A percentile compares a stretch with the other conserved stretches of the same genome.
phyloP scores from a whole-genome alignment of 2,888 invertebrate species.

The Eumacrocentrus americanus region DNA sequence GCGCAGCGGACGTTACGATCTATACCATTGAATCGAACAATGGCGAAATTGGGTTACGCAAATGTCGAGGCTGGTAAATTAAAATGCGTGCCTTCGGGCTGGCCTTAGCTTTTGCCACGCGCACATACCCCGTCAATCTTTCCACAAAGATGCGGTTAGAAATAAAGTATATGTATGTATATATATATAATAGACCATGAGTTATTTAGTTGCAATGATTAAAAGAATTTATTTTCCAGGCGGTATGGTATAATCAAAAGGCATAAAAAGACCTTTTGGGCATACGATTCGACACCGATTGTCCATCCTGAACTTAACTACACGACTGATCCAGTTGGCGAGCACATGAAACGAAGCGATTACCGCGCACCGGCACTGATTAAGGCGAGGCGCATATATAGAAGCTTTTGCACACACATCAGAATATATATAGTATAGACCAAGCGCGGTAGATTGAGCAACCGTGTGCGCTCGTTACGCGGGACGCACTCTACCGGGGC shows the following conservation, averaged over 20 bases:
- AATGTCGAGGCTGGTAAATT: conserved; percentile 59
- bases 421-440: background rate
- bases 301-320: background rate
- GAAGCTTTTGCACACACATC: conserved; percentile 6
- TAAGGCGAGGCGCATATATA: conserved; percentile 41
- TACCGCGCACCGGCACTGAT: conserved; percentile 39
- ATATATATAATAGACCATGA: too few relatives aligned
- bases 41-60: conserved; percentile 60
- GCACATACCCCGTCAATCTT: background rate
- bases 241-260: background rate
- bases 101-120: conserved; percentile 28
- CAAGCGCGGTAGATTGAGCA: conserved; percentile 31
- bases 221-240: too few relatives aligned
- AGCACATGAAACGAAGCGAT: conserved; percentile 19
- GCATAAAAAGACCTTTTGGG: background rate
- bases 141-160: background rate
- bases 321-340: background rate
- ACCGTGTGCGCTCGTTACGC: conserved; percentile 39
- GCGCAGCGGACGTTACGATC: conserved; percentile 55
- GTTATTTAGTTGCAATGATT: too few relatives aligned
- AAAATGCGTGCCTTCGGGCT: conserved; percentile 50
- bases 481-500: conserved; percentile 47
- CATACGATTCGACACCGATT: background rate
- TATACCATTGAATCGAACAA: conserved; percentile 57
- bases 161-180: background rate